phyloP scores from a whole-genome alignment of 2,797 vertebrate species.

The Coluber constrictor region DNA sequence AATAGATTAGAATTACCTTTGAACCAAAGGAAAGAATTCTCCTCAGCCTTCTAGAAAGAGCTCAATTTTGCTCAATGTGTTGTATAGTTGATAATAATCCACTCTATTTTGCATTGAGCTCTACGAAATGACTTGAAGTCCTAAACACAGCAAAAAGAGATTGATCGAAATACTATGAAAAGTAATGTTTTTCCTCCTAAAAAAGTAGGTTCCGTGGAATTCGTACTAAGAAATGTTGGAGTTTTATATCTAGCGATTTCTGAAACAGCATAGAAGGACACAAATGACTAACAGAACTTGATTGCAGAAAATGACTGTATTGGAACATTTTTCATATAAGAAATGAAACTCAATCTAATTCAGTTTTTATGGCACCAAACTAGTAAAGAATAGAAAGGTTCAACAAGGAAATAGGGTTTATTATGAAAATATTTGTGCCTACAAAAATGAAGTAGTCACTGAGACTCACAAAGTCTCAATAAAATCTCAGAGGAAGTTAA shows the following conservation, averaged over 20 bases:
- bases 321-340: not conserved
- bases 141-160: not conserved
- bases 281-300: not conserved
- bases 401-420: conserved; percentile 6
- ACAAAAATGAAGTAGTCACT: not conserved
- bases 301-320: not conserved
- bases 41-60: conserved; percentile 18
- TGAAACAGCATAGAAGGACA: not conserved
- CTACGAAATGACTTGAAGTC: conserved; percentile 30
- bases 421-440: not conserved
- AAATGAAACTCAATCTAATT: not conserved
- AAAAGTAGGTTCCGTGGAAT: not conserved
- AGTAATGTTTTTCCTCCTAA: not conserved
- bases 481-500: not conserved
- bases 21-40: not conserved
- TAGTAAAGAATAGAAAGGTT: not conserved
- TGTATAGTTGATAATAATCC: not conserved
- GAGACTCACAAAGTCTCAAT: not conserved
- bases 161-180: conserved; percentile 26
- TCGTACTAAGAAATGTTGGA: conserved; percentile 32
- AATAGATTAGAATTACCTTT: conserved; percentile 3
- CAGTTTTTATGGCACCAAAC: not conserved
- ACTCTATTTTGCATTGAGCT: not conserved
- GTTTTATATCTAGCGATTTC: conserved; percentile 38
- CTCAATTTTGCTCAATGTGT: not conserved